Conservation (phyloP, 1,140 invertebrate species). For the Ptiloglossa arizonensis region DNA sequence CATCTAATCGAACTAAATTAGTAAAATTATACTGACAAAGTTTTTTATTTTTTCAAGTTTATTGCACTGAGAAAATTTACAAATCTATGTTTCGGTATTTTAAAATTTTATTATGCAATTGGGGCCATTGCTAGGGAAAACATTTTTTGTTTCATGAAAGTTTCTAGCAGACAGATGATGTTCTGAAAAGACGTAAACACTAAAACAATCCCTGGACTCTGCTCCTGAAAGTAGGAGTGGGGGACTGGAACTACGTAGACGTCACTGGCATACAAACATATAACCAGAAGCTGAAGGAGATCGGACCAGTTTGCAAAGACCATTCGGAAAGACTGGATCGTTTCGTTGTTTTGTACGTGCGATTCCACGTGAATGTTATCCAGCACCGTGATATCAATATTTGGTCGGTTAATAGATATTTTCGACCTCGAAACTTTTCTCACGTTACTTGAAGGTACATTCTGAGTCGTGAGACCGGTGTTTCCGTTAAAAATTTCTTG, state of each 20-base stretch:
- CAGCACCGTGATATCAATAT: background rate
- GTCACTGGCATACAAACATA: constrained; percentile 54
- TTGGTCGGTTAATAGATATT: background rate
- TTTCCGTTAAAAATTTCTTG: too few species aligned
- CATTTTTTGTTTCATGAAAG: background rate
- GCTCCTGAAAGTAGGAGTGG: constrained; percentile 48
- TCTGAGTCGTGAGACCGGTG: background rate
- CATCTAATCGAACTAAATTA: background rate
- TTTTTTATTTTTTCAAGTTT: background rate
- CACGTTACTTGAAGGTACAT: background rate
- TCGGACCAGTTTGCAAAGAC: constrained; percentile 43
- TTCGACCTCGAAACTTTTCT: background rate
- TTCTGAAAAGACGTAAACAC: constrained; percentile 40
- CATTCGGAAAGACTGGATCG: background rate
- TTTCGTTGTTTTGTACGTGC: background rate
- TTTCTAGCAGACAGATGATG: background rate
- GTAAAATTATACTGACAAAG: background rate
- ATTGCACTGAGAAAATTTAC: background rate
- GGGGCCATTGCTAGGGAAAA: background rate
- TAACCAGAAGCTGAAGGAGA: constrained; percentile 41
- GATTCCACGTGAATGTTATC: constrained; percentile 24
- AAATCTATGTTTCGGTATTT: background rate
- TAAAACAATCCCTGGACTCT: constrained; percentile 38
- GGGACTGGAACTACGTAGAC: constrained; percentile 21
- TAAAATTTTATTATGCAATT: background rate